Percentiles rank a stretch among this genome's conserved stretches.
Evolutionary conservation across 2,797 vertebrate genomes (phyloP).

Genomic region (Vespertilio murinus): DNA sequence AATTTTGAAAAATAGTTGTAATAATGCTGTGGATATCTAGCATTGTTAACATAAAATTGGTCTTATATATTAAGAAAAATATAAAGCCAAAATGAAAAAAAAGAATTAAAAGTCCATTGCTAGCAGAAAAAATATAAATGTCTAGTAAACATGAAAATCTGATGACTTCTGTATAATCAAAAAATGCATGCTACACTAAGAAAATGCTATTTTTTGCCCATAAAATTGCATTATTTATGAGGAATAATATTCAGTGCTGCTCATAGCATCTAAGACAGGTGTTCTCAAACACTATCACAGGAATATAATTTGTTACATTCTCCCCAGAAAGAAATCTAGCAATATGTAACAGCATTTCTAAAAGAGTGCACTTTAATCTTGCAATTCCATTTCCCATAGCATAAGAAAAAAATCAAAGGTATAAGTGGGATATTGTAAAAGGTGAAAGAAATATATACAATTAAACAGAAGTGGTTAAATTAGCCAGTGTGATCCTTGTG

Average conservation of each 20-base stretch:
- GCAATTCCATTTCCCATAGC: neutral
- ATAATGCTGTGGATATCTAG: neutral
- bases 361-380: neutral
- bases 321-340: neutral
- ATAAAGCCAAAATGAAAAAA: neutral
- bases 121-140: conserved; percentile 12
- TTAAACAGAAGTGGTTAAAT: neutral
- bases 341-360: neutral
- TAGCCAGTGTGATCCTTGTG: neutral
- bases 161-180: conserved; percentile 7
- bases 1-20: neutral
- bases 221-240: conserved; percentile 44
- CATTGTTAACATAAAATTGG: conserved; percentile 44
- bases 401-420: conserved; percentile 1
- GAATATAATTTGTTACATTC: conserved; percentile 10
- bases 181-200: conserved; percentile 14
- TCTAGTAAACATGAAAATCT: conserved; percentile 45
- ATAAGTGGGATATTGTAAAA: neutral
- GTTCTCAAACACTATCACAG: neutral
- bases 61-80: neutral
- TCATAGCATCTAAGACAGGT: neutral
- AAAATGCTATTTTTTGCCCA: conserved; percentile 1
- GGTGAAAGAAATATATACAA: neutral
- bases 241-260: neutral
- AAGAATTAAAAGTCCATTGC: neutral